A percentile compares a stretch with the other conserved stretches of the same genome.
These are phyloP conservation scores for Ophraella communa DNA, from an alignment of 2,888 invertebrate species.

Conservation along the genomic window DNA sequence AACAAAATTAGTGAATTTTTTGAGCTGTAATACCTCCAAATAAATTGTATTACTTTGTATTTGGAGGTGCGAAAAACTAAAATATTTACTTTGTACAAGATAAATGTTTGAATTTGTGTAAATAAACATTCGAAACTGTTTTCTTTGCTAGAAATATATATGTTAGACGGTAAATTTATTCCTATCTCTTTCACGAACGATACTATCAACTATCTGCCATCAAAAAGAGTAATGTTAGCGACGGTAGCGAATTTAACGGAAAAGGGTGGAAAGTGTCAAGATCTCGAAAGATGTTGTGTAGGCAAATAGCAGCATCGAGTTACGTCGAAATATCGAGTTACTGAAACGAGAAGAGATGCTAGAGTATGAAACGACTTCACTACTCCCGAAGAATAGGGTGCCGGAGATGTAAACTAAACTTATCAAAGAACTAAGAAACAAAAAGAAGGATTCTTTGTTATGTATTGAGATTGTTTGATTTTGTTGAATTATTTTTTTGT, in stretches of 20 bases:
- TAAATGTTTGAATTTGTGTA: background rate
- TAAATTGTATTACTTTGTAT: too few species aligned
- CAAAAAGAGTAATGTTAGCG: constrained; percentile 25
- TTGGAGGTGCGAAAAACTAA: too few species aligned
- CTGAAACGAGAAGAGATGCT: constrained; percentile 33
- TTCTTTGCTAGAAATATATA: background rate
- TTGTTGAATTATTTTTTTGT: too few species aligned
- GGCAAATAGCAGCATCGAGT: constrained; percentile 34
- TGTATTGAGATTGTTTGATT: too few species aligned
- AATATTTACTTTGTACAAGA: background rate
- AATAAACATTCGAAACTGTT: constrained; percentile 8
- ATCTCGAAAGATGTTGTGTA: constrained; percentile 27
- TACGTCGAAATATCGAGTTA: constrained; percentile 35
- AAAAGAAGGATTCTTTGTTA: constrained; percentile 20
- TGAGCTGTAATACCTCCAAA: too few species aligned
- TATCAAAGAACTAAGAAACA: constrained; percentile 25
- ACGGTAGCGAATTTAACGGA: constrained; percentile 35
- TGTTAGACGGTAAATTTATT: constrained; percentile 8
- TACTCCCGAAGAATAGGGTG: constrained; percentile 45
- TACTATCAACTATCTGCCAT: constrained; percentile 30
- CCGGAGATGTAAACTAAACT: constrained; percentile 44
- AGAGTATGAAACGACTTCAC: constrained; percentile 35
- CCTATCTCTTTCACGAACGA: constrained; percentile 22
- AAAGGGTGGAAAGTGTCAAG: constrained; percentile 39
- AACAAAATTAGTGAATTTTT: too few species aligned